Conservation (phyloP, 1,140 invertebrate genomes). For the Neodiprion pinetum region DNA sequence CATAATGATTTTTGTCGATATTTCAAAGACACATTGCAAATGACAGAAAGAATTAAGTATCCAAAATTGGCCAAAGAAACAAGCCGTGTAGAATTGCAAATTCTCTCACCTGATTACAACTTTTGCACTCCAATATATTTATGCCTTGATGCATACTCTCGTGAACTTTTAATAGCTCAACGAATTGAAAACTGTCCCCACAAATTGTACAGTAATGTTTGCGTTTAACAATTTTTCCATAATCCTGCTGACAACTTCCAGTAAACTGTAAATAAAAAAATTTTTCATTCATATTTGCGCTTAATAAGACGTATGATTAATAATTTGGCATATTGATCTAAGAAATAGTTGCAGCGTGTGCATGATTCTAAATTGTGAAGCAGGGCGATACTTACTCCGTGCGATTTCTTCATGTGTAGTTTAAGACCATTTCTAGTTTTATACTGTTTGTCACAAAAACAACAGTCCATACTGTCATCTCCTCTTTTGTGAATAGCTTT, state of each 20-base stretch:
- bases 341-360: background rate
- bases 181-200: slow-evolving; percentile 54
- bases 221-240: slow-evolving; percentile 40
- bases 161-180: slow-evolving; percentile 50
- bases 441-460: background rate
- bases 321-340: too few relatives aligned
- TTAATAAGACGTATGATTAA: background rate
- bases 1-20: slow-evolving; percentile 18
- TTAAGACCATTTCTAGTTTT: slow-evolving; percentile 1
- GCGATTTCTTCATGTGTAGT: slow-evolving; percentile 13
- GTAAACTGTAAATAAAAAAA: slow-evolving; percentile 17
- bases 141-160: slow-evolving; percentile 42
- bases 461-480: background rate
- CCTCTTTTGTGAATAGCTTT: slow-evolving; percentile 44
- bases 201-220: slow-evolving; percentile 57
- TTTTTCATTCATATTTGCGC: background rate
- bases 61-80: slow-evolving; percentile 15
- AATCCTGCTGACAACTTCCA: slow-evolving; percentile 23
- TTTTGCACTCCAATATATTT: slow-evolving; percentile 29
- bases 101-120: slow-evolving; percentile 34
- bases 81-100: background rate
- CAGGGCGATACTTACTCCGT: slow-evolving; percentile 15
- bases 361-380: slow-evolving; percentile 10
- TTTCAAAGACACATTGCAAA: background rate
- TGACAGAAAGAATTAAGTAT: background rate